Base-by-base conservation (phyloP, 2,797 vertebrate species). In the Sternarchorhynchus goeldii region DNA sequence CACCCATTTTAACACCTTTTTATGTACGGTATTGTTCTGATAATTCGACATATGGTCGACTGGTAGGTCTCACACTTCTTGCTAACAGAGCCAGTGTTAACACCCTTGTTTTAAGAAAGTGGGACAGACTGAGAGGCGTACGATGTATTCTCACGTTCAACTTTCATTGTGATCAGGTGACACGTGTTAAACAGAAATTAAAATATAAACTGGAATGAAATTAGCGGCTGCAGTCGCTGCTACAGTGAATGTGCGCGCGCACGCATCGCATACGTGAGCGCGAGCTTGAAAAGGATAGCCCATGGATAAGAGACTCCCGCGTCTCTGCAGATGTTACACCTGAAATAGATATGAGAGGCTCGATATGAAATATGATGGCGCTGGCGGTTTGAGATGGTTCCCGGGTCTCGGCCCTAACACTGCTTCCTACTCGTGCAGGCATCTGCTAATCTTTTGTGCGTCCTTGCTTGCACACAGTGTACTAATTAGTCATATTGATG, bases 1-100 rank as follows among this genome's bases (percentile, higher is more conserved):
- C 83, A 80, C 83, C 62, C 65, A 25, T 63, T 72, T 65, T 74
- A 39, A 83, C 79, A 85, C 81, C 77, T 79, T 75, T 56, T 39
- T 74, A 50, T 18, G 36, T 8, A 41, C 73, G n/a, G 57, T 64
- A 75, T 83, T 85, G 79, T 79, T 83, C 79, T 67, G 62, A 69
- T 81, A 71, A 72, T 81, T 55, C 77, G 67, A 75, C 84, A 85
- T 85, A 85, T 85, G 81, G 81, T 76, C 79, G 65, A 81, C 82
- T 76, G 60, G 76, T 85, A 74, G 50, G 84, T 79, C 81, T 81
- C 79, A 77, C 67, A 69, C 81, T 83, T 73, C 55, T 53, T 68
- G 78, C 73, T 71, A 83, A 83, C 81, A 81, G 68, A 66, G 73
- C 72, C 58, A 20, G 63, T 68, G 53, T 83, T 72, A 20, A 78